phyloP scores from a whole-genome alignment of 2,113 vertebrate species.

The Symphodus melops region DNA sequence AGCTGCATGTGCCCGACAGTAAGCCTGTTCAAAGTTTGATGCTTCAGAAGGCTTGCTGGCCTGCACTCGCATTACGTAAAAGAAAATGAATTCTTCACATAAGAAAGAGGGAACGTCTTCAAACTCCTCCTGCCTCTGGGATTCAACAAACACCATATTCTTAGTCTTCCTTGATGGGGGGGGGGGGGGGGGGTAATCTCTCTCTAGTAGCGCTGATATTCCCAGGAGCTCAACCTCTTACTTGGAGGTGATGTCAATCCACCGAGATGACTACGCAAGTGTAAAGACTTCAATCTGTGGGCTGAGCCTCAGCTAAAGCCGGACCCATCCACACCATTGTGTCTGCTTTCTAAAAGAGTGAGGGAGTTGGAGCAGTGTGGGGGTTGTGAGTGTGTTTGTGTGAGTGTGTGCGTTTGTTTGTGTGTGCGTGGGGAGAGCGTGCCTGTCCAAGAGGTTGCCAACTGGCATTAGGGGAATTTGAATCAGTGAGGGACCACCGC shows the following conservation, averaged over 20 bases:
- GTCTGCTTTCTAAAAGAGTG: conserved; percentile 62
- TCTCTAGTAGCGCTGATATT: conserved; percentile 11
- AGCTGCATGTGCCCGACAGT: too few species aligned
- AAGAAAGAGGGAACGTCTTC: background rate
- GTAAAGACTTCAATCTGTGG: conserved; percentile 58
- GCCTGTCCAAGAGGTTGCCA: conserved; percentile 83
- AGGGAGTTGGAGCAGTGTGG: conserved; percentile 34
- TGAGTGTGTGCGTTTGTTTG: conserved; percentile 5
- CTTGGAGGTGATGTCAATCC: conserved; percentile 60
- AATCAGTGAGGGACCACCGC: conserved; percentile 74
- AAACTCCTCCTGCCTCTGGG: background rate
- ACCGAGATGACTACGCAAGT: conserved; percentile 39
- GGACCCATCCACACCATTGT: conserved; percentile 66
- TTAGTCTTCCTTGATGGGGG: conserved; percentile 1
- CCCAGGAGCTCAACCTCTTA: conserved; percentile 30
- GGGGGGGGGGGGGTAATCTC: conserved; percentile 21
- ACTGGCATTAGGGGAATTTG: conserved; percentile 77
- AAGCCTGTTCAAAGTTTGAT: background rate
- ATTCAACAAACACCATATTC: conserved; percentile 5
- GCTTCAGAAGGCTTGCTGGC: background rate
- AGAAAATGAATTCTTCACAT: background rate
- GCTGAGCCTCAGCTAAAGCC: conserved; percentile 53
- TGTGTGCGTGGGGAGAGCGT: conserved; percentile 31
- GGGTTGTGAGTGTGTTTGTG: conserved; percentile 24
- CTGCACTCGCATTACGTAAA: background rate